These are phyloP conservation scores for Gymnodraco acuticeps DNA, from an alignment of 2,797 vertebrate genomes.

Conservation along the genomic window DNA sequence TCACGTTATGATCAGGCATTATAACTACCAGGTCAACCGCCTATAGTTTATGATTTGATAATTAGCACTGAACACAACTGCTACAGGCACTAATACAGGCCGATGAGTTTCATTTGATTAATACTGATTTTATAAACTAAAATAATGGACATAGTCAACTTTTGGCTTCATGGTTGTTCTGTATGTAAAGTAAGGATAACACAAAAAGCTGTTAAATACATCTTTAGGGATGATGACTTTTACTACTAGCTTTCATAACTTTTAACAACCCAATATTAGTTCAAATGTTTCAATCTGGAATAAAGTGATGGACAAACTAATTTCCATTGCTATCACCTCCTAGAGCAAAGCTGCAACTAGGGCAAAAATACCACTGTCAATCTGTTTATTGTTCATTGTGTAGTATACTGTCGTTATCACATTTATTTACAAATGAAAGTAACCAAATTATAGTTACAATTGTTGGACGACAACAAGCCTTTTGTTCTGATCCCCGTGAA, in stretches of 20 bases:
- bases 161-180: not conserved
- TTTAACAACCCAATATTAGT: not conserved
- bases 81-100: not conserved
- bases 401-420: too few relatives aligned
- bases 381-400: not conserved
- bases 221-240: not conserved
- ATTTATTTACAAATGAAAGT: slow-evolving; percentile 1
- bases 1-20: not conserved
- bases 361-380: not conserved
- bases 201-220: not conserved
- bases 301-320: not conserved
- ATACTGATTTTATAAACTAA: not conserved
- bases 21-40: not conserved
- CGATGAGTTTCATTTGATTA: not conserved
- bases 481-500: slow-evolving; percentile 3
- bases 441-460: not conserved
- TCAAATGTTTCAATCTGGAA: not conserved
- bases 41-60: not conserved
- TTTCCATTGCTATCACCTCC: not conserved
- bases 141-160: not conserved
- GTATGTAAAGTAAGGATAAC: not conserved
- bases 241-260: not conserved
- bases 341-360: not conserved
- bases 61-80: not conserved
- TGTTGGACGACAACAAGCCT: not conserved